Percentiles rank a stretch among this genome's conserved stretches.
Conservation (phyloP, 2,797 vertebrate genomes). For the Micrastur ruficollis region DNA sequence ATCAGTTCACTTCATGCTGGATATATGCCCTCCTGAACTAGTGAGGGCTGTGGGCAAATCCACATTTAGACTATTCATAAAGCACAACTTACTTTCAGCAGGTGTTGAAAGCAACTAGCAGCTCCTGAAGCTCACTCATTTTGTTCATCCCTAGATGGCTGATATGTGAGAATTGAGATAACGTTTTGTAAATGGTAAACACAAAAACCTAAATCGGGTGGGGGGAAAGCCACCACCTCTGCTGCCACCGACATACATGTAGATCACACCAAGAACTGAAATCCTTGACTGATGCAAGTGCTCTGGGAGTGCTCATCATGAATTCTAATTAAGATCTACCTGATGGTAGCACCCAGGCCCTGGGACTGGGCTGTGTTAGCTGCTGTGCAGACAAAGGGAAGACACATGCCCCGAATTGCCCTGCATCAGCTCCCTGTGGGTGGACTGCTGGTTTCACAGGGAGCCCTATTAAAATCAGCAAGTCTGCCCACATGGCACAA, state of each 20-base stretch:
- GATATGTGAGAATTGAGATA: rapidly evolving
- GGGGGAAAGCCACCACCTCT: neutral
- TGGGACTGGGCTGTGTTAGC: neutral
- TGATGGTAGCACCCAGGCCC: neutral
- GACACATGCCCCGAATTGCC: rapidly evolving
- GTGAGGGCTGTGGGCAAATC: neutral
- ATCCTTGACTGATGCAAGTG: neutral
- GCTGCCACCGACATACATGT: neutral
- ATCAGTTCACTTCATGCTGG: neutral
- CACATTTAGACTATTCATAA: neutral
- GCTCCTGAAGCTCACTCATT: rapidly evolving
- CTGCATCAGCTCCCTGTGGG: neutral
- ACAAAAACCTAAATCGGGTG: neutral
- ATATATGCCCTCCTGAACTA: neutral
- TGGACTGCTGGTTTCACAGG: neutral
- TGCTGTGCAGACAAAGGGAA: neutral
- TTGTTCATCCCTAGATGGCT: neutral
- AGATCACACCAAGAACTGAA: neutral
- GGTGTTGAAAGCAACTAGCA: neutral
- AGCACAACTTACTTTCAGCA: neutral
- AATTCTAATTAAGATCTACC: neutral
- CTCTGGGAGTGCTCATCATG: neutral
- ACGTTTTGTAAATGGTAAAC: rapidly evolving
- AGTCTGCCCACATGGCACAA: rapidly evolving
- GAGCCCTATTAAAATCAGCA: neutral